Percentiles rank a stretch among this genome's conserved stretches.
phyloP scores from a whole-genome alignment of 35 echinoderm and acorn worm species.

The Holothuria glaberrima region DNA sequence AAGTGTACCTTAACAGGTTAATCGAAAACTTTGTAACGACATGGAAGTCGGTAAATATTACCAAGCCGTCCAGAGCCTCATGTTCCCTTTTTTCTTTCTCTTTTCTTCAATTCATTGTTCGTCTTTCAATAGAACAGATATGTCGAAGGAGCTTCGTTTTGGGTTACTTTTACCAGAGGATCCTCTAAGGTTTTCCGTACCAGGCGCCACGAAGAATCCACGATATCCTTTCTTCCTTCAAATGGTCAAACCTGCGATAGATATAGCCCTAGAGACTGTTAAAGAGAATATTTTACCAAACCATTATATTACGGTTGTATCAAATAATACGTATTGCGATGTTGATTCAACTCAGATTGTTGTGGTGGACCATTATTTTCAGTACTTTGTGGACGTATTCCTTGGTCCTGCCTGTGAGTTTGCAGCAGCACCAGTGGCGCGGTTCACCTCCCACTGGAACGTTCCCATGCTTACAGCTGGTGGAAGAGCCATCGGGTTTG shows the following conservation, averaged over 20 bases:
- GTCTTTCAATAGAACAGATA: conserved; percentile 36
- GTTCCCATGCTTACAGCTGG: conserved; percentile 80
- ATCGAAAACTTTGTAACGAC: no score
- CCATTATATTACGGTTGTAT: conserved; percentile 29
- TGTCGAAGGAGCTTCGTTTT: neutral
- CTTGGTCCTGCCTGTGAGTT: conserved; percentile 84
- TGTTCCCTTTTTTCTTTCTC: conserved; percentile 8
- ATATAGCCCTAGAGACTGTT: conserved; percentile 67
- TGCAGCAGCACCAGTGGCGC: conserved; percentile 36
- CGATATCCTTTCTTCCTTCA: conserved; percentile 73
- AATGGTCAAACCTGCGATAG: conserved; percentile 79
- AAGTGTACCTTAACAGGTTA: no score
- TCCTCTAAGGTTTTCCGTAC: conserved; percentile 15
- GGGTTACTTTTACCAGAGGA: conserved; percentile 54
- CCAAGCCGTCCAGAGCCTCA: conserved; percentile 5
- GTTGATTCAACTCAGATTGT: conserved; percentile 58
- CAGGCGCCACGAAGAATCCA: neutral
- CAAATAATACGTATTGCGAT: conserved; percentile 59
- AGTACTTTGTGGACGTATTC: conserved; percentile 54
- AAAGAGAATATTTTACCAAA: conserved; percentile 6
- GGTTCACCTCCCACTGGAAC: conserved; percentile 81
- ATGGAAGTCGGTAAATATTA: no score
- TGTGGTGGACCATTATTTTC: conserved; percentile 57
- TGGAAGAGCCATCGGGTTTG: conserved; percentile 62
- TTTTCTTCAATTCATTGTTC: neutral